Evolutionary conservation across 64 coral and sea anemone genomes (phyloP).

Genomic region (Cladopsammia gracilis): DNA sequence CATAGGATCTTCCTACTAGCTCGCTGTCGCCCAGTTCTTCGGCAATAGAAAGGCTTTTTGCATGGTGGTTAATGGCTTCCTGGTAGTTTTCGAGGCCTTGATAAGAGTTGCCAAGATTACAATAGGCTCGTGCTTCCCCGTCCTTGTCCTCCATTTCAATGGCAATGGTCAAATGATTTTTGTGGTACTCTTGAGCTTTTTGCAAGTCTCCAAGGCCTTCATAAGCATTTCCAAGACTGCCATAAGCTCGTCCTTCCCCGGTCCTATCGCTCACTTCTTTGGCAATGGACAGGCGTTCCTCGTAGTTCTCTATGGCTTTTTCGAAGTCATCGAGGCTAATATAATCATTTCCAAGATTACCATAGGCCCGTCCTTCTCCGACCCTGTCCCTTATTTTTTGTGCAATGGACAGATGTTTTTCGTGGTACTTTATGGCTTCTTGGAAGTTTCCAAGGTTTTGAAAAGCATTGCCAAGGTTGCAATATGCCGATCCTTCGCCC

Average conservation of each 20-base stretch:
- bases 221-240: background rate
- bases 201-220: background rate
- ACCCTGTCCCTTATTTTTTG: background rate
- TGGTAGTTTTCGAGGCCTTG: background rate
- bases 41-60: background rate
- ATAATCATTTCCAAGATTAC: background rate
- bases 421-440: background rate
- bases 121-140: background rate
- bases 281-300: background rate
- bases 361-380: background rate
- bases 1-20: background rate
- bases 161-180: background rate
- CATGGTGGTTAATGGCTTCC: background rate
- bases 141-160: background rate
- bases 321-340: background rate
- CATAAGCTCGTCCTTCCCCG: background rate
- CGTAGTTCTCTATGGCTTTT: background rate
- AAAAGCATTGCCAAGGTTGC: background rate
- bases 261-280: background rate
- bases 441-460: background rate
- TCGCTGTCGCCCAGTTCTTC: background rate
- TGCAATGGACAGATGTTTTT: background rate
- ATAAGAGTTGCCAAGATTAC: background rate
- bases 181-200: background rate
- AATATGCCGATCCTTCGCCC: background rate